Conservation (phyloP, 2,797 vertebrate genomes). For the Cyclura pinguis region DNA sequence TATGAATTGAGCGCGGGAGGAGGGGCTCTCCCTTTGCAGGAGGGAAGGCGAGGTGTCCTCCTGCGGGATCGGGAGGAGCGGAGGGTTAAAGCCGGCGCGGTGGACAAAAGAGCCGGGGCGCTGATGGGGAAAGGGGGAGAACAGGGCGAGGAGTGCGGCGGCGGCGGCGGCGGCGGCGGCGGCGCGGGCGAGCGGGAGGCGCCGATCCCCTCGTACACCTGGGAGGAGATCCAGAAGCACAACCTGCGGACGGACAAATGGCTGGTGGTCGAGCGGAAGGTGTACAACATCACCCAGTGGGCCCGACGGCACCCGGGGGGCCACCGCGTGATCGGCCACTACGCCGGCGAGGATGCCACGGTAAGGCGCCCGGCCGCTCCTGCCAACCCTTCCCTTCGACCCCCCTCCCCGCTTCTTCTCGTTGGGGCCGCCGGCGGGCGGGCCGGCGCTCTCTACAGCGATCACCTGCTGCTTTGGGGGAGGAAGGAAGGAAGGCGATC, state of each 20-base stretch:
- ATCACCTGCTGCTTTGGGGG: no score
- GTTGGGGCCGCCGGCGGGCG: no score
- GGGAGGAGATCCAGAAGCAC: slow-evolving; percentile 81
- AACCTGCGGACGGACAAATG: slow-evolving; percentile 72
- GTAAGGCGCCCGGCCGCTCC: slow-evolving; percentile 73
- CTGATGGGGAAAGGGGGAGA: slow-evolving; percentile 68
- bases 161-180: background rate
- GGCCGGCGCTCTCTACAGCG: no score
- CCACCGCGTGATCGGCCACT: slow-evolving; percentile 74
- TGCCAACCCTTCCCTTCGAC: background rate
- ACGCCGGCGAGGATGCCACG: slow-evolving; percentile 80
- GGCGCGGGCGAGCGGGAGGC: slow-evolving; percentile 43
- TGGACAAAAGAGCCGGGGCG: background rate
- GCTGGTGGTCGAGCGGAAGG: slow-evolving; percentile 79
- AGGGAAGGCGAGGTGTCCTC: background rate
- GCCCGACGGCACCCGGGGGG: slow-evolving; percentile 75
- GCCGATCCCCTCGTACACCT: slow-evolving; percentile 71
- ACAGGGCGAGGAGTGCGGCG: slow-evolving; percentile 49
- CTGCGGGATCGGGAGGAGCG: background rate
- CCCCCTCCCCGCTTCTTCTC: background rate
- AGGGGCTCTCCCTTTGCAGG: slow-evolving; percentile 10
- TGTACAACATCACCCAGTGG: slow-evolving; percentile 78
- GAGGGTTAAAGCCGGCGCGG: background rate
- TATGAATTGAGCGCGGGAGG: background rate
- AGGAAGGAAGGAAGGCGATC: no score